Percentiles rank a stretch among this genome's conserved stretches.
phyloP scores from a whole-genome alignment of 2,888 invertebrate genomes.

The Latrodectus elegans region DNA sequence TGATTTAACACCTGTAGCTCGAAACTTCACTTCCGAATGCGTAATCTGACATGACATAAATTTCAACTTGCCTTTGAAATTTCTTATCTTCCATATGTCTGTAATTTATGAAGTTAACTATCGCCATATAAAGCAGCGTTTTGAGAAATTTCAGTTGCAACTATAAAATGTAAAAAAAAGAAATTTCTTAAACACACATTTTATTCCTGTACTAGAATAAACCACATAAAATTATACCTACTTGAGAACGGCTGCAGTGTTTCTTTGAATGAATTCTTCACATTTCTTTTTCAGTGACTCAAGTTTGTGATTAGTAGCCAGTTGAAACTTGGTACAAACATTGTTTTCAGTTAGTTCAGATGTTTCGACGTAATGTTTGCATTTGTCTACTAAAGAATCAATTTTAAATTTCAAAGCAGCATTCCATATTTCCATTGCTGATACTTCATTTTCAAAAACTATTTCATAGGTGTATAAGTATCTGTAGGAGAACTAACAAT shows the following conservation, averaged over 20 bases:
- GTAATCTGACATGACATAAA: no score
- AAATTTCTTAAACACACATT: no score
- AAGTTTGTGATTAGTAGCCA: slow-evolving; percentile 18
- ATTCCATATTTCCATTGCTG: slow-evolving; percentile 19
- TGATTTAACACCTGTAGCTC: no score
- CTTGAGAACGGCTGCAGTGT: slow-evolving; percentile 46
- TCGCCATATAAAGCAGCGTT: no score
- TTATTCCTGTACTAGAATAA: no score
- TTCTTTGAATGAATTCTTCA: slow-evolving; percentile 37
- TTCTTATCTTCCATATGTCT: no score
- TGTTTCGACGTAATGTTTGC: slow-evolving; percentile 28
- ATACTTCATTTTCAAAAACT: slow-evolving; percentile 23
- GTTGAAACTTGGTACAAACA: slow-evolving; percentile 20
- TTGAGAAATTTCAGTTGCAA: no score
- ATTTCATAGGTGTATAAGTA: slow-evolving; percentile 56
- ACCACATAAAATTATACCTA: background rate
- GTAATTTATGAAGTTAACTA: no score
- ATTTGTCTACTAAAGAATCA: slow-evolving; percentile 1
- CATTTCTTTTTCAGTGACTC: slow-evolving; percentile 28
- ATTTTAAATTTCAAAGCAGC: slow-evolving; percentile 28
- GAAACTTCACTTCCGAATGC: no score
- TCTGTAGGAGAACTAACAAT: background rate
- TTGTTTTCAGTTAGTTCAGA: slow-evolving; percentile 24
- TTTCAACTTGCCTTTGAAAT: no score
- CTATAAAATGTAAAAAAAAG: no score